Conservation (phyloP, 2,797 vertebrate genomes). For the Gymnocypris eckloni region DNA sequence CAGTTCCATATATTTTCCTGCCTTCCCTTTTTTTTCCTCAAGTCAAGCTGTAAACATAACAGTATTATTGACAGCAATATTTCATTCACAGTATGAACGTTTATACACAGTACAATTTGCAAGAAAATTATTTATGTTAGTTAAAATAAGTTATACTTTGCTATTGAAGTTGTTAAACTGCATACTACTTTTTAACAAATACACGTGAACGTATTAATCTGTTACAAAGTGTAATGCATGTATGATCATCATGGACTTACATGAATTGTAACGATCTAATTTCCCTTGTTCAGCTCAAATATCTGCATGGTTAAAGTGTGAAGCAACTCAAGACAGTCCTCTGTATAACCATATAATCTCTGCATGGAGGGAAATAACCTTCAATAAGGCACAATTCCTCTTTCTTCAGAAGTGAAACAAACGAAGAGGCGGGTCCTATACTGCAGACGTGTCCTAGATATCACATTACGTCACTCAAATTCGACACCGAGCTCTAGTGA, state of each 20-base stretch:
- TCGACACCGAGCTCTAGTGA: neutral
- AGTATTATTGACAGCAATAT: neutral
- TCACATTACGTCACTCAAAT: neutral
- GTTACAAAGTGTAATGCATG: neutral
- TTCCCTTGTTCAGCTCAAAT: neutral
- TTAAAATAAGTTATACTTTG: neutral
- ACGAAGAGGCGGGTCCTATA: constrained; percentile 2
- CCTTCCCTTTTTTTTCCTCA: neutral
- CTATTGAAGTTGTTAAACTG: neutral
- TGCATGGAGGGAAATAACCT: neutral
- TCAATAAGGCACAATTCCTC: neutral
- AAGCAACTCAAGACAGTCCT: neutral
- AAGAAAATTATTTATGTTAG: neutral
- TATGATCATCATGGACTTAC: constrained; percentile 1
- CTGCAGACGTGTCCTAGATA: constrained; percentile 2
- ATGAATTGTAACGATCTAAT: constrained; percentile 4
- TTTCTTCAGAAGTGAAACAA: constrained; percentile 40
- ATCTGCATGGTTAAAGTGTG: neutral
- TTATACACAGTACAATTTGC: neutral
- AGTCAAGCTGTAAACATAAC: constrained; percentile 15
- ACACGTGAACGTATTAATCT: neutral
- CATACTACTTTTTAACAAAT: neutral
- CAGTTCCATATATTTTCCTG: constrained; percentile 28
- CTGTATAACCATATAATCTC: neutral
- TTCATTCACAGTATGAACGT: neutral